Conservation (phyloP, 2,797 vertebrate genomes). For the Dipus sagitta region DNA sequence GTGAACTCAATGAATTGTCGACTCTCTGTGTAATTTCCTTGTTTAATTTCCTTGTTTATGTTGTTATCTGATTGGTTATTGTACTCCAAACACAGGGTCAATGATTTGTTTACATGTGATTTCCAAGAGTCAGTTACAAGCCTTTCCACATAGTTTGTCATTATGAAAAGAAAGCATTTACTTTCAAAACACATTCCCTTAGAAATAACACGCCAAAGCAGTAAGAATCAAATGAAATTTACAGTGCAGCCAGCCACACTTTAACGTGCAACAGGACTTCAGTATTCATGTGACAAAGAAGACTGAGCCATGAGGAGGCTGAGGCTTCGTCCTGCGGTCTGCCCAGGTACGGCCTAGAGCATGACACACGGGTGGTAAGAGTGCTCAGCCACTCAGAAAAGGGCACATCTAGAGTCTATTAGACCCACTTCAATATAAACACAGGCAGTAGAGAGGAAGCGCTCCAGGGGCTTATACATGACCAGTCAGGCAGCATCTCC, state of each 20-base stretch:
- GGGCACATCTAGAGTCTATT: not conserved
- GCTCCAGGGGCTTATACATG: not conserved
- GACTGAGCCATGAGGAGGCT: not conserved
- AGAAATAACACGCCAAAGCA: constrained; percentile 32
- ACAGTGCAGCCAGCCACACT: not conserved
- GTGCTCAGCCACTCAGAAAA: not conserved
- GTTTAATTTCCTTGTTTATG: not conserved
- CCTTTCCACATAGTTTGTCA: not conserved
- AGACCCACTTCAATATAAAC: not conserved
- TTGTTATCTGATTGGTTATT: not conserved
- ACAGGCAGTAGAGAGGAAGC: not conserved
- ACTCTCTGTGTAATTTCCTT: not conserved
- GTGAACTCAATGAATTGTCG: not conserved
- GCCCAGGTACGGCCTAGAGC: no score
- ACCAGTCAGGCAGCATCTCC: not conserved
- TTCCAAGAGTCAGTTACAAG: not conserved
- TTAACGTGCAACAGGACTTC: not conserved
- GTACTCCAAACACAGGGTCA: not conserved
- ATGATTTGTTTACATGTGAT: not conserved
- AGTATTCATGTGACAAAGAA: not conserved
- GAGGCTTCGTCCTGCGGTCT: no score
- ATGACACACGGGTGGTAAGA: not conserved
- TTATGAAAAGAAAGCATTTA: not conserved
- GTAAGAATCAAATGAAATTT: not conserved
- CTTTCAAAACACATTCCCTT: constrained; percentile 32